These are phyloP conservation scores for Drosophila merina DNA, from an alignment of 2,888 invertebrate genomes.

Conservation along the genomic window DNA sequence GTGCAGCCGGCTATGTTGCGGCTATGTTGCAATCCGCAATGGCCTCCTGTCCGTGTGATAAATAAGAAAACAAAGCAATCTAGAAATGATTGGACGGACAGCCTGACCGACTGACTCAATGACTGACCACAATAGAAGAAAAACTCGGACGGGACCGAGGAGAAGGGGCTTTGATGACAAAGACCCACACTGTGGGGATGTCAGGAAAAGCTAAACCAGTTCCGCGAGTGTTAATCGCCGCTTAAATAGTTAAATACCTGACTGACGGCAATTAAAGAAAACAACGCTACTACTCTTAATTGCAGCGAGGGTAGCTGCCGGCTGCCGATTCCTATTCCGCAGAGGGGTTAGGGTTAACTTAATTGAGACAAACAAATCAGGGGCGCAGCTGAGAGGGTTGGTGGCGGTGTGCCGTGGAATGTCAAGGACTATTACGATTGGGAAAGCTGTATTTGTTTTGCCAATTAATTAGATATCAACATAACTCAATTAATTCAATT, in stretches of 20 bases:
- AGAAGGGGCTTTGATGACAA: background rate
- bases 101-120: constrained; percentile 17
- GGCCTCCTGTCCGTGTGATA: constrained; percentile 38
- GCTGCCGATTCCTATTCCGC: constrained; percentile 14
- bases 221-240: constrained; percentile 59
- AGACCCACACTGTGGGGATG: constrained; percentile 14
- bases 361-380: constrained; percentile 40
- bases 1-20: constrained; percentile 35
- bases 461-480: constrained; percentile 19
- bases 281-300: constrained; percentile 33
- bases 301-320: constrained; percentile 29
- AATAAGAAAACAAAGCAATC: constrained; percentile 29
- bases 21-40: constrained; percentile 39
- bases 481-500: constrained; percentile 32
- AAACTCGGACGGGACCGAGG: background rate
- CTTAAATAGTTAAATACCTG: constrained; percentile 46
- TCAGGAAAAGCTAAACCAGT: constrained; percentile 52
- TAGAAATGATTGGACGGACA: constrained; percentile 21
- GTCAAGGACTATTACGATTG: constrained; percentile 27
- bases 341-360: constrained; percentile 34
- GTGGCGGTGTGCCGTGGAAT: constrained; percentile 18
- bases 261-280: constrained; percentile 51
- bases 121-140: constrained; percentile 12
- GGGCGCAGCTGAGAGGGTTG: constrained; percentile 18
- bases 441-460: constrained; percentile 18